These are phyloP conservation scores for Etheostoma cragini DNA, from an alignment of 2,113 vertebrate genomes.

Conservation along the genomic window DNA sequence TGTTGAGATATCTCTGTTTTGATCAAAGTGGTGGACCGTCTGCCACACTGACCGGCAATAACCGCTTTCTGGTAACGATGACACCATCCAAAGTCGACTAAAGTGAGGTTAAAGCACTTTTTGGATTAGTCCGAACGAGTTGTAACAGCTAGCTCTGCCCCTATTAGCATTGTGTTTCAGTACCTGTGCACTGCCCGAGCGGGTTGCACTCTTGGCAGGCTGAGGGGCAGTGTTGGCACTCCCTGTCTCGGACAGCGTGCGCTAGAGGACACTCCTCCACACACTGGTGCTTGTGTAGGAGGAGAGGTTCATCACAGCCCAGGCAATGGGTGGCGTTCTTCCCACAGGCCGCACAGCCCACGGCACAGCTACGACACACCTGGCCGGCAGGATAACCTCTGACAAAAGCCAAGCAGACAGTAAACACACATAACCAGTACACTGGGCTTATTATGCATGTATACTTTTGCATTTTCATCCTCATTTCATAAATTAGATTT, in stretches of 20 bases:
- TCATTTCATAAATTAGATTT: not conserved
- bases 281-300: slow-evolving; percentile 85
- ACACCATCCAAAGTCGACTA: not conserved
- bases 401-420: slow-evolving; percentile 19
- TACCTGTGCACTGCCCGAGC: slow-evolving; percentile 88
- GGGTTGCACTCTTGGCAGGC: slow-evolving; percentile 88
- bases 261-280: slow-evolving; percentile 83
- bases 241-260: slow-evolving; percentile 78
- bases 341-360: slow-evolving; percentile 85
- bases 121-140: not conserved
- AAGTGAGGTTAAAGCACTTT: not conserved
- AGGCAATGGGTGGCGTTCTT: slow-evolving; percentile 86
- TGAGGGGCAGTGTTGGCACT: slow-evolving; percentile 87
- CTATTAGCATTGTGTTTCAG: slow-evolving; percentile 9
- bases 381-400: slow-evolving; percentile 87
- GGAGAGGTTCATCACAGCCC: slow-evolving; percentile 84
- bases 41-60: not conserved
- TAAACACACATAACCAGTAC: not conserved
- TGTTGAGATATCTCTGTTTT: not conserved
- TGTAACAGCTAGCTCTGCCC: not conserved
- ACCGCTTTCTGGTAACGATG: not conserved
- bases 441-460: not conserved
- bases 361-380: slow-evolving; percentile 82
- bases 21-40: not conserved
- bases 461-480: not conserved